A percentile compares a stretch with the other conserved stretches of the same genome.
phyloP scores from a whole-genome alignment of 2,797 vertebrate genomes.

The Oophaga sylvatica region DNA sequence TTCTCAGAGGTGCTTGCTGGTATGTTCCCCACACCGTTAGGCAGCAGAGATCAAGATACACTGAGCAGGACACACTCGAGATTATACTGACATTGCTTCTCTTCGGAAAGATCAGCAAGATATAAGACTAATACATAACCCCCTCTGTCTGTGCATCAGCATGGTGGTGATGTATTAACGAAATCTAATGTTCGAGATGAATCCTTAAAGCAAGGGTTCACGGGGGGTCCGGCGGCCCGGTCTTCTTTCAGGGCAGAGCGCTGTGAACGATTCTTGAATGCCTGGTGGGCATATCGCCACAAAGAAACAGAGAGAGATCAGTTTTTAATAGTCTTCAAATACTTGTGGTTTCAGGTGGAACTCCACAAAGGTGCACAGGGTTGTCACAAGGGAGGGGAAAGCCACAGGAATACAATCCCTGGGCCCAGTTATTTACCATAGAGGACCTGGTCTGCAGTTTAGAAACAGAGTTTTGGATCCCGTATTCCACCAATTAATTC shows the following conservation, averaged over 20 bases:
- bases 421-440: not conserved
- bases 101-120: constrained; percentile 26
- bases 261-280: constrained; percentile 50
- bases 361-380: constrained; percentile 38
- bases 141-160: constrained; percentile 29
- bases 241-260: constrained; percentile 37
- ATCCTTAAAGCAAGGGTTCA: not conserved
- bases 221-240: constrained; percentile 20
- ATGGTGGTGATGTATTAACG: constrained; percentile 42
- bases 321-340: constrained; percentile 40
- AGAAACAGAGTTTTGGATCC: not conserved
- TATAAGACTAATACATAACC: constrained; percentile 38
- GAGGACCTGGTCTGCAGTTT: not conserved
- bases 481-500: not conserved
- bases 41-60: constrained; percentile 41
- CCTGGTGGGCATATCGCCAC: constrained; percentile 43
- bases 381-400: constrained; percentile 53
- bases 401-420: constrained; percentile 25
- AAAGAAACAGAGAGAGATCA: constrained; percentile 61
- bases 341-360: constrained; percentile 44
- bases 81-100: not conserved
- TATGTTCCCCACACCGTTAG: constrained; percentile 47
- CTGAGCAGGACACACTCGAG: constrained; percentile 29
- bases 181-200: not conserved
- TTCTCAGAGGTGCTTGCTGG: constrained; percentile 37